Evolutionary conservation across 1,140 invertebrate genomes (phyloP), one percentile per base, ranked within the genome.

Genomic region (Lepidotrigona ventralis): DNA sequence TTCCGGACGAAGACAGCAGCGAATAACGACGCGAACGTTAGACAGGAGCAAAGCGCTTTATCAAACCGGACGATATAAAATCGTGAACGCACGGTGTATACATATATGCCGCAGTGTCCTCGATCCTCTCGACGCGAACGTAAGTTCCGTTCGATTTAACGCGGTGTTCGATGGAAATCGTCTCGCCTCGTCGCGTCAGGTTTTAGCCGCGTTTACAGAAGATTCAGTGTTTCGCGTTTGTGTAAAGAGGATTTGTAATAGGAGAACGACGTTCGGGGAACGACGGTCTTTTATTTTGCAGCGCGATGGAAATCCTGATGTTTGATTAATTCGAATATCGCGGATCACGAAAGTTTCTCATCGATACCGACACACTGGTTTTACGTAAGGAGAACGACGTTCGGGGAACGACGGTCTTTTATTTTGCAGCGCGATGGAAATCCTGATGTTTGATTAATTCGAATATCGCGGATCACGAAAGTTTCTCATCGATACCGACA

Each of bases 61-160:
- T 88, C 86, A 46, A 88, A 81, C 75, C 53, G 56, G 66, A 60
- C n/a, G 83, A 85, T 85, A 87, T 87, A 88, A 83, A 88, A 82
- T 79, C 74, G 58, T 46, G 54, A 58, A 60, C 12, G 53, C 60
- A 70, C 73, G 70, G 81, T 66, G 71, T 68, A 63, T 11, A 56
- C 75, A 64, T 19, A 54, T 11, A 26, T 26, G 11, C 3, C 63
- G 29, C 21, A 64, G 46, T 68, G 70, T 71, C 39, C 75, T 60
- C 80, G 75, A 86, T 87, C 73, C 75, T 83, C 79, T 71, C 19
- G 54, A 19, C 69, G 39, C 53, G 84, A 53, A 53, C 53, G 51
- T 26, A 77, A 46, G 51, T 88, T 88, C 76, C 86, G 26, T 74
- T 46, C 87, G 86, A 88, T 83, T 88, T 82, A 72, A 88, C 85